These are phyloP conservation scores for Trichonephila clavipes DNA, from an alignment of 1,140 invertebrate species.

Conservation along the genomic window DNA sequence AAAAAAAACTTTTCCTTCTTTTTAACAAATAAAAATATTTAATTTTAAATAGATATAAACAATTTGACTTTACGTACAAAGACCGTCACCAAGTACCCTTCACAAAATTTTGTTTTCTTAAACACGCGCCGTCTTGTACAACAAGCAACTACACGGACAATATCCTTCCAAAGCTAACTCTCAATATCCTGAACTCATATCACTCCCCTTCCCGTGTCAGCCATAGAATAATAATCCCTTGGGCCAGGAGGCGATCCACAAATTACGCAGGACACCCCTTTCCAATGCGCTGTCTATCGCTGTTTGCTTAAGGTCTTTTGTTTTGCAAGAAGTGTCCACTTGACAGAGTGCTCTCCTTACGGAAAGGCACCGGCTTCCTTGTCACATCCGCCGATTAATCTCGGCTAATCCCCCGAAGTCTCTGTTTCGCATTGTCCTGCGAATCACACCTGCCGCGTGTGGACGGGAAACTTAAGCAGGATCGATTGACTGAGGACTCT, in stretches of 20 bases:
- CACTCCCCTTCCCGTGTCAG: too few relatives aligned
- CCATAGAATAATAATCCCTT: neutral
- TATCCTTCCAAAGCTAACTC: neutral
- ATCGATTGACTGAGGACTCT: neutral
- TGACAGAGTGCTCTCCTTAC: slow-evolving; percentile 22
- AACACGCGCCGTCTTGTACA: neutral
- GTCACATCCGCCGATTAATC: slow-evolving; percentile 65
- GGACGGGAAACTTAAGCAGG: neutral
- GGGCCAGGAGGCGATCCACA: neutral
- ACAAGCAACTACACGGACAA: neutral
- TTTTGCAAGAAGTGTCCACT: neutral
- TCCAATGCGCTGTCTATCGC: neutral
- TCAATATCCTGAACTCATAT: too few relatives aligned
- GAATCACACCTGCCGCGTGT: slow-evolving; percentile 42
- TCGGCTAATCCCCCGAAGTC: slow-evolving; percentile 51
- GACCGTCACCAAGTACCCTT: too few relatives aligned
- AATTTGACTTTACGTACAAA: too few relatives aligned
- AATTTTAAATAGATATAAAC: too few relatives aligned
- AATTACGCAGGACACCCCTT: neutral
- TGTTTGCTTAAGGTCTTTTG: slow-evolving; percentile 34
- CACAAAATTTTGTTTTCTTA: neutral
- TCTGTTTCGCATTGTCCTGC: slow-evolving; percentile 38
- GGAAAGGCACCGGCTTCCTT: neutral
- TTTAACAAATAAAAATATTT: too few relatives aligned
- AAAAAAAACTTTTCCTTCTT: too few relatives aligned